Evolutionary conservation across 2,113 vertebrate genomes (phyloP), one percentile per base, ranked within the genome.

Genomic region (Oostethus manadensis): DNA sequence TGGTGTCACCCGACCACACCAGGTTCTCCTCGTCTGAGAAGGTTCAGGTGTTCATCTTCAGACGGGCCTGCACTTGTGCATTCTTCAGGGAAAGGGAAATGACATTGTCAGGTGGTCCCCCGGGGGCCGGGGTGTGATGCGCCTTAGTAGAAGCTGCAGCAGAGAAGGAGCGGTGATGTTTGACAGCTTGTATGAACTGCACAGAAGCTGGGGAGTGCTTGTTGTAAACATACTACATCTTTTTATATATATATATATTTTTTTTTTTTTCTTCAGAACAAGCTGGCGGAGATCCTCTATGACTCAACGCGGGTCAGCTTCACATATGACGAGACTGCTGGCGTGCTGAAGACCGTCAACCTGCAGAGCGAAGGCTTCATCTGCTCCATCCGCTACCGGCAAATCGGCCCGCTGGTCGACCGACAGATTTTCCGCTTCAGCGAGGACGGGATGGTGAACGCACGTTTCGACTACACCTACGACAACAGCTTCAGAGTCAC

Each of bases 401-500:
- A 98, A 68, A 94, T 99, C 1, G 97, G 97, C 44, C 96, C 97
- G 0, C 40, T 99, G 77, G 91, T 99, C 10, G 96, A 99, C 89
- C 90, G 96, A 2, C 97, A 99, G 82, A 98, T 99, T 70, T 98
- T 99, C 83, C 95, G 96, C 84, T 99, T 99, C 58, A 98, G 94
- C 0, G 97, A 99, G 66, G 97, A 99, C 0, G 97, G 96, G 56
- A 98, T 99, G 97, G 97, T 99, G 21, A 98, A 98, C 0, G 97
- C 97, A 0, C 92, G 96, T 67, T 99, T 99, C 17, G 97, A 99
- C 90, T 99, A 99, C 71, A 98, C 96, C 68, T 98, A 99, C 13
- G 97, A 99, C 90, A 98, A 99, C 77, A 98, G 94, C 81, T 99
- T 99, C 81, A 89, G 97, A 66, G 95, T 99, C 65, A 99, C 96